Base-by-base conservation (phyloP, 2,888 invertebrate genomes). In the Archips crataeganus region DNA sequence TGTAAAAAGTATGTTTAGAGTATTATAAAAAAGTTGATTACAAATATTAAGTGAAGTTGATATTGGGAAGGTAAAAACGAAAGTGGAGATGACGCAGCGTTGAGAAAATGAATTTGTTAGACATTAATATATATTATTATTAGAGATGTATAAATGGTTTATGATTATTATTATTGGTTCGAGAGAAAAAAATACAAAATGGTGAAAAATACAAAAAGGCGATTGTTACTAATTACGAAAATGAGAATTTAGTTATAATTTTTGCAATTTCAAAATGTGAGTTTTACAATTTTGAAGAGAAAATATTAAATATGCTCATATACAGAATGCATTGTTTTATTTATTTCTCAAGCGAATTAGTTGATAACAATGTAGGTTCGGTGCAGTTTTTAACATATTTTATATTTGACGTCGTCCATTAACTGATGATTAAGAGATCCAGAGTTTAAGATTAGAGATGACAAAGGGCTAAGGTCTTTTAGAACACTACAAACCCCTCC, bases 281-380 rank as follows among this genome's bases (percentile, higher is more conserved):
- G 93, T 94, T 94, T 94, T 94, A 94, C 94, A 94, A 94, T 94
- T 94, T 94, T 94, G 93, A 94, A 93, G 91, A 91, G 93, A 93
- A 93, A 93, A 93, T 93, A 94, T 93, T 94, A 94, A 94, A 94
- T 94, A 94, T 94, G 94, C 94, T 94, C 94, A 94, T 94, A 93
- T 92, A 92, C 87, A 88, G 81, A 85, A 80, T 45, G 54, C 75
- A 73, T 82, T 81, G 85, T 90, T 89, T 90, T 85, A 88, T 87
- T 91, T 84, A 45, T 68, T 13, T 54, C 34, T 59, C 15, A 59
- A 9, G 23, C 9, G 32, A 32, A 54, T 15, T 32, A 23, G 13
- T n/a, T n/a, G 11, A 49, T 49, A 49, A n/a, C 49, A n/a, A 49
- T n/a, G 13, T n/a, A 49, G 6, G 49, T 49, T 5, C n/a, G 49